Evolutionary conservation across 2,888 invertebrate genomes (phyloP), one percentile per base, ranked within the genome.

Genomic region (Oxyteleia sp.): DNA sequence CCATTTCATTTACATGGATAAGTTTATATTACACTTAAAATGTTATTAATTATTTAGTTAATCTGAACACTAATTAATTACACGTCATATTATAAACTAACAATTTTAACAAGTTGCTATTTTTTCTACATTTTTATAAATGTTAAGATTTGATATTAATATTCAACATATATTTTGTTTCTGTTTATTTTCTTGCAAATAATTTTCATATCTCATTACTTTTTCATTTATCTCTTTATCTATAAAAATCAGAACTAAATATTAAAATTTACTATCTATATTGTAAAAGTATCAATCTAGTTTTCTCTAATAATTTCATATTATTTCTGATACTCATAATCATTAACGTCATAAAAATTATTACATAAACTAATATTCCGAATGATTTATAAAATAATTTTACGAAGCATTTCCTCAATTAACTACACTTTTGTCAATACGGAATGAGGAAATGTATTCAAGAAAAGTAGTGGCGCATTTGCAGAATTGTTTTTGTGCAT

Each of bases 301-400:
- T 47, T 20, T 16, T 20, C 16, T 16, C 47, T 47, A 47, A 47
- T 47, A 16, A 47, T n/a, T 47, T 20, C 41, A n/a, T 41, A 11
- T 29, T 41, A 41, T 41, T 59, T n/a, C 20, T 45, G 18, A 61
- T 23, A 32, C 55, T 38, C 16, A 38, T 18, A 55, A 55, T 51
- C n/a, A n/a, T 51, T 51, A n/a, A 26, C 43, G 15, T 29, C 23
- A 18, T 51, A 51, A 66, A 38, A 68, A 43, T 68, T n/a, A n/a
- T n/a, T 29, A 41, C 23, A 45, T 43, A 53, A 53, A 53, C 29
- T 7, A 20, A 29, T 43, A 13, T 35, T 43, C 4, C n/a, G 18
- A 29, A n/a, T 68, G 16, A 66, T 16, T 53, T 66, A 38, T 23
- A 57, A 45, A 45, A 63, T 72, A 63, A 53, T 63, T 72, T 61